Percentiles rank a stretch among this genome's conserved stretches.
These are phyloP conservation scores for Eulimnadia texana DNA, from an alignment of 1,140 invertebrate genomes.

Conservation along the genomic window DNA sequence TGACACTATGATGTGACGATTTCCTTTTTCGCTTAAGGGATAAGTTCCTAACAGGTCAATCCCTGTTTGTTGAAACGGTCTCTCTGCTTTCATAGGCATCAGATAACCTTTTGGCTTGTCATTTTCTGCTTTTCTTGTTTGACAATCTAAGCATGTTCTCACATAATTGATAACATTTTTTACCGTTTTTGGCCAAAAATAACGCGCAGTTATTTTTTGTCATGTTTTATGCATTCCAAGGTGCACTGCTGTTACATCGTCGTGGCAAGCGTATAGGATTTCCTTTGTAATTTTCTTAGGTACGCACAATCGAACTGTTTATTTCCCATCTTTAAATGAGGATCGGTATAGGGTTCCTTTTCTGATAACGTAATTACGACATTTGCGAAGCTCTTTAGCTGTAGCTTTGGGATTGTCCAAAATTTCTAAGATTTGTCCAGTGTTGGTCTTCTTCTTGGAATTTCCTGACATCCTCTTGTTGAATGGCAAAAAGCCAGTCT, in stretches of 20 bases:
- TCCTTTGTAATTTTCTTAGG: neutral
- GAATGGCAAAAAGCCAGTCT: too few relatives aligned
- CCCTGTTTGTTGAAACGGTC: neutral
- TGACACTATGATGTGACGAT: slow-evolving; percentile 23
- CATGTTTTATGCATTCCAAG: neutral
- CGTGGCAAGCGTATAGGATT: neutral
- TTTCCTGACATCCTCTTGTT: too few relatives aligned
- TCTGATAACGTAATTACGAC: too few relatives aligned
- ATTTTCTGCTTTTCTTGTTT: neutral
- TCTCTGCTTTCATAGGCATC: neutral
- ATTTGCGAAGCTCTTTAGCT: too few relatives aligned
- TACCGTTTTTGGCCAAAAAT: neutral
- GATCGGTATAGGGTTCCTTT: too few relatives aligned
- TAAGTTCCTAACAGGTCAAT: neutral
- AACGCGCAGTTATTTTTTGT: neutral
- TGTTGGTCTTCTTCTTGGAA: too few relatives aligned
- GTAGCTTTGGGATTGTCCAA: too few relatives aligned
- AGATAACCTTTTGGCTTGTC: neutral
- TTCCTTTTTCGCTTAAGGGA: too few relatives aligned
- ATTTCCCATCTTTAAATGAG: too few relatives aligned
- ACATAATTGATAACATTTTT: neutral
- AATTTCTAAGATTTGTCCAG: too few relatives aligned
- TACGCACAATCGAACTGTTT: neutral
- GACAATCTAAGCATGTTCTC: neutral
- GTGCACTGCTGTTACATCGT: neutral